Conservation (phyloP, 2,888 invertebrate genomes). For the Cheilosia vernalis region DNA sequence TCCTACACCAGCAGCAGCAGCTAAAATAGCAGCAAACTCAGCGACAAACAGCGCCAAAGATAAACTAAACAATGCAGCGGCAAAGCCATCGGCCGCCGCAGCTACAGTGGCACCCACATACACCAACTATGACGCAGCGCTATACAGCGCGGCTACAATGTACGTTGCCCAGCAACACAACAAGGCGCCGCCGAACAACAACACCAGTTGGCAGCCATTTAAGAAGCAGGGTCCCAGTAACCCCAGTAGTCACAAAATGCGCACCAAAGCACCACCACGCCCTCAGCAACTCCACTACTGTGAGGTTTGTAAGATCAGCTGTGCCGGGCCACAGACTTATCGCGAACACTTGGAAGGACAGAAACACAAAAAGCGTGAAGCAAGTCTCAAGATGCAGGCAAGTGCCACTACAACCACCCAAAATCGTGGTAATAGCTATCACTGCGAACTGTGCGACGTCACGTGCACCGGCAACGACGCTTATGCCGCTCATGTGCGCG, state of each 20-base stretch:
- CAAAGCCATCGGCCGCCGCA: slow-evolving; percentile 79
- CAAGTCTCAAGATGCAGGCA: slow-evolving; percentile 89
- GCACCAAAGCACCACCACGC: slow-evolving; percentile 89
- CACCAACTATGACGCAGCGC: slow-evolving; percentile 96
- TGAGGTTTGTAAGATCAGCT: slow-evolving; percentile 99
- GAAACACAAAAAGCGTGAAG: slow-evolving; percentile 99
- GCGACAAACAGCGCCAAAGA: slow-evolving; percentile 79
- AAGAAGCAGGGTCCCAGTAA: slow-evolving; percentile 83
- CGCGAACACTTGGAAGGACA: slow-evolving; percentile 99
- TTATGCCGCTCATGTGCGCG: slow-evolving; percentile 98
- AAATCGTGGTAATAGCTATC: slow-evolving; percentile 86
- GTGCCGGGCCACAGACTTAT: slow-evolving; percentile 96
- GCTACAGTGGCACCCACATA: slow-evolving; percentile 88
- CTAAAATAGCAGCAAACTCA: slow-evolving; percentile 83
- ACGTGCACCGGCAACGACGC: slow-evolving; percentile 99
- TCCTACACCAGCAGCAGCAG: slow-evolving; percentile 85
- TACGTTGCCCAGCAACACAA: slow-evolving; percentile 93
- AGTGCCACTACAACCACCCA: slow-evolving; percentile 87
- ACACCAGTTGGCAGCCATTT: slow-evolving; percentile 85
- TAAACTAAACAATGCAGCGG: slow-evolving; percentile 78
- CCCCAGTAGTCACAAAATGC: slow-evolving; percentile 81
- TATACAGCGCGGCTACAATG: slow-evolving; percentile 97
- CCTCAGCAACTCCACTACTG: slow-evolving; percentile 98
- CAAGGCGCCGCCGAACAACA: slow-evolving; percentile 78
- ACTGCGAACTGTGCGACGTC: slow-evolving; percentile 99